These are phyloP conservation scores for Quadroppia sp. DNA, from an alignment of 2,888 invertebrate species.

Conservation along the genomic window DNA sequence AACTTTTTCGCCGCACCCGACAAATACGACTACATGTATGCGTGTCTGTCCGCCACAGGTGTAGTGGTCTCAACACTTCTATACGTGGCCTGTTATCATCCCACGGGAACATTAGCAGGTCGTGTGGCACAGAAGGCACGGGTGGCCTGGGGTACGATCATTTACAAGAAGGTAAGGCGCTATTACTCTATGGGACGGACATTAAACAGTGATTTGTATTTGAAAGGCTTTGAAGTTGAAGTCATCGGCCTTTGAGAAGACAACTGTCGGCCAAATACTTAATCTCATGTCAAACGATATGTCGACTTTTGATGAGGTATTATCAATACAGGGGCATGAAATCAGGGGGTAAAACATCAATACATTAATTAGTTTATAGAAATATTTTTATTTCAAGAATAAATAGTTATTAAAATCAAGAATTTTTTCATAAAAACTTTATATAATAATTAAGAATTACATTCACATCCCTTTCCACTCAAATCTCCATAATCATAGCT, in stretches of 20 bases:
- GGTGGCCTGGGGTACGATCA: slow-evolving; percentile 72
- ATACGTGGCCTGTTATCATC: slow-evolving; percentile 73
- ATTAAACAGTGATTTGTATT: too few species aligned
- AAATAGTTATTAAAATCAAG: slow-evolving; percentile 38
- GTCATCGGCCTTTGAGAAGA: slow-evolving; percentile 75
- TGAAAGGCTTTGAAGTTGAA: slow-evolving; percentile 55
- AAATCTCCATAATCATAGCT: too few species aligned
- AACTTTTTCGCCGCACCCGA: slow-evolving; percentile 33
- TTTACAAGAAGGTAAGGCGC: slow-evolving; percentile 78
- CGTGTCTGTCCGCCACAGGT: slow-evolving; percentile 67
- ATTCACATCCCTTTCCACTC: too few species aligned
- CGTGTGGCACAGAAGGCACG: slow-evolving; percentile 76
- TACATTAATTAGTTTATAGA: background rate
- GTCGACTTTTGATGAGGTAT: slow-evolving; percentile 70
- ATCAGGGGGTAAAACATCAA: too few species aligned
- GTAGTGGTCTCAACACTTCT: slow-evolving; percentile 71
- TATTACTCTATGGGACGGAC: too few species aligned
- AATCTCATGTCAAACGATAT: slow-evolving; percentile 93
- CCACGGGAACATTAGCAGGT: slow-evolving; percentile 76
- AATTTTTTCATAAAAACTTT: too few species aligned
- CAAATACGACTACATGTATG: background rate
- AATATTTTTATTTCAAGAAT: background rate
- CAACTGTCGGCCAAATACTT: slow-evolving; percentile 84
- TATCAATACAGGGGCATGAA: too few species aligned
- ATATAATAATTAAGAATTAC: too few species aligned